Conservation (phyloP, 2,888 invertebrate genomes). For the Tubulanus polymorphus region DNA sequence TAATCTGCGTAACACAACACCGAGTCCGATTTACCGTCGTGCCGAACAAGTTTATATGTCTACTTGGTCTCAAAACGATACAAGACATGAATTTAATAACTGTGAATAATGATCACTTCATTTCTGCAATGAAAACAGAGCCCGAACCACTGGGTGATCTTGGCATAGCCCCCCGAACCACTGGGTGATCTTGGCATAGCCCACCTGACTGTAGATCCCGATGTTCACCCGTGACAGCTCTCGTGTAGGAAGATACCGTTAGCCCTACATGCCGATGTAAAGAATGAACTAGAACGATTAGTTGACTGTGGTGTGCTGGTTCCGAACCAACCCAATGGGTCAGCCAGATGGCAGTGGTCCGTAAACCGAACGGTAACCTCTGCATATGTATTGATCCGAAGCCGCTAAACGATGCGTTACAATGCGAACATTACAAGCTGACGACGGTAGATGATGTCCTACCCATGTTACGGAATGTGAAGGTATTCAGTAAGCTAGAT, state of each 20-base stretch:
- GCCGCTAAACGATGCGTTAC: conserved; percentile 6
- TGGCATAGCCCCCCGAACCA: not conserved
- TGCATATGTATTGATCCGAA: conserved; percentile 12
- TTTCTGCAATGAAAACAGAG: not conserved
- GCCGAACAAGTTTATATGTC: not conserved
- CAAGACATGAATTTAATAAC: not conserved
- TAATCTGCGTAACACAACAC: not conserved
- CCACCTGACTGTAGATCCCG: conserved; percentile 2
- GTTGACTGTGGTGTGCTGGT: conserved; percentile 10
- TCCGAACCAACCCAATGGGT: conserved; percentile 17
- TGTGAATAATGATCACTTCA: not conserved
- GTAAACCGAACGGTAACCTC: conserved; percentile 2
- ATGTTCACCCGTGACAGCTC: conserved; percentile 6
- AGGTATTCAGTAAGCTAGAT: conserved; percentile 25
- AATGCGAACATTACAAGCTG: conserved; percentile 9
- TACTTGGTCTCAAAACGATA: not conserved
- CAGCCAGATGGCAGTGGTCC: conserved; percentile 13
- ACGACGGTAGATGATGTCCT: conserved; percentile 23
- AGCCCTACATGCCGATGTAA: conserved; percentile 9
- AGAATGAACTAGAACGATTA: conserved; percentile 6
- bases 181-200: conserved; percentile 8
- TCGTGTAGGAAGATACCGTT: conserved; percentile 11
- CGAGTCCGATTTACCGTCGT: not conserved
- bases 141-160: not conserved
- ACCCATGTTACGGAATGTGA: conserved; percentile 21